These are phyloP conservation scores for Bos indicus DNA, from an alignment of 2,113 vertebrate species.

Conservation along the genomic window DNA sequence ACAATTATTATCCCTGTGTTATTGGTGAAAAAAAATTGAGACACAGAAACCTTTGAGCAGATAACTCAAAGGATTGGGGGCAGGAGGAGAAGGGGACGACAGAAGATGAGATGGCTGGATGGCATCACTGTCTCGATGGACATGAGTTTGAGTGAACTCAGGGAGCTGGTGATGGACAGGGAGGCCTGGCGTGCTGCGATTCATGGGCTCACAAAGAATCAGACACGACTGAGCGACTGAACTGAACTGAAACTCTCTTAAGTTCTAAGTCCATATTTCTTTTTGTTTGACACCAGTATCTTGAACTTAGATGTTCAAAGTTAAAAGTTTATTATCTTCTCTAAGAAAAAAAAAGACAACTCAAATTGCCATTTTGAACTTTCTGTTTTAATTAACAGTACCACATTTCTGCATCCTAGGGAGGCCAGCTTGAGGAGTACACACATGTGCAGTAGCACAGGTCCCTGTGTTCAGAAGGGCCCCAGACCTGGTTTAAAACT, in stretches of 20 bases:
- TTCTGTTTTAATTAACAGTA: not conserved
- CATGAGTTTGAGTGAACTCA: no score
- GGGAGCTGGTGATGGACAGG: no score
- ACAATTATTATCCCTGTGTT: not conserved
- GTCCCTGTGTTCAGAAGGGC: not conserved
- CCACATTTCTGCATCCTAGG: not conserved
- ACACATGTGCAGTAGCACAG: not conserved
- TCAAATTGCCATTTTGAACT: not conserved
- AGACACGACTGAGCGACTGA: no score
- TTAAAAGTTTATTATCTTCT: not conserved
- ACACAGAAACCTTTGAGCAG: not conserved
- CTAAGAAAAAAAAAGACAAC: not conserved
- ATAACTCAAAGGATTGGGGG: not conserved
- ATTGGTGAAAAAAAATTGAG: not conserved
- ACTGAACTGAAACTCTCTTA: not conserved
- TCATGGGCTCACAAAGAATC: no score
- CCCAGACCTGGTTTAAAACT: not conserved
- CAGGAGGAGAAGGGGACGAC: no score
- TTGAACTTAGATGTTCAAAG: not conserved
- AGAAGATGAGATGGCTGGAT: no score
- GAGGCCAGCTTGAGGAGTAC: not conserved
- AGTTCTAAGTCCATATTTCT: not conserved
- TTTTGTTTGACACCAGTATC: not conserved
- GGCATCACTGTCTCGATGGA: no score
- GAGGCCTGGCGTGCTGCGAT: no score